Base-by-base conservation (phyloP, 1,140 invertebrate species). In the Aphelinus certus region DNA sequence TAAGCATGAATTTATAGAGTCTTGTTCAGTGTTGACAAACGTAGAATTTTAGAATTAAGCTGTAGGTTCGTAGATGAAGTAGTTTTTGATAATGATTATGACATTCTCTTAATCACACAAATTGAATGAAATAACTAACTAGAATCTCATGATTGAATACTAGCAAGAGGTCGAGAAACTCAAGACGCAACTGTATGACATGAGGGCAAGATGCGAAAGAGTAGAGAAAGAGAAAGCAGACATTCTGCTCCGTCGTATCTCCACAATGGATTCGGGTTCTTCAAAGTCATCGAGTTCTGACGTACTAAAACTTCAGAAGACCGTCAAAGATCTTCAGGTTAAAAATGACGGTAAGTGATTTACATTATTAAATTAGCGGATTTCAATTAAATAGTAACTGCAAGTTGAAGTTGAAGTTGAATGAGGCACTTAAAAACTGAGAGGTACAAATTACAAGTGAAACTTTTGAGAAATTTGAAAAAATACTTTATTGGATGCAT, bases 141-240 rank as follows among this genome's bases (percentile, higher is more conserved):
- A 26, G 26, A 26, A 26, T 26, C 26, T 26, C 26, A 26, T 89
- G 46, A 61, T 42, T 70, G n/a, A 9, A 46, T 55, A 42, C 4
- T 83, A 92, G 88, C 91, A 92, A 81, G 93, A 94, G 85, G 82
- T 93, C 56, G 91, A 93, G 61, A 90, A 88, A 60, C 84, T 95
- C 53, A 91, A 90, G 82, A 84, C 86, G 58, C 92, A 94, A 77
- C 81, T 93, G 76, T 90, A 92, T 80, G 86, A 90, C 77, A 88
- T 91, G 84, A 91, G 89, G 88, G 78, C 88, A 78, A 88, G 93
- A 79, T 95, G 94, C 80, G 94, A 95, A 80, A 88, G 91, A 80
- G 91, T 93, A 1, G 95, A 97, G 85, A 92, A 93, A 71, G 95
- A 97, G 82, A 97, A 97, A 81, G 95, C 93, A 81, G 95, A 97